These are phyloP conservation scores for Caenorhabditis uteleia DNA, from an alignment of 2,888 invertebrate genomes.

Conservation along the genomic window DNA sequence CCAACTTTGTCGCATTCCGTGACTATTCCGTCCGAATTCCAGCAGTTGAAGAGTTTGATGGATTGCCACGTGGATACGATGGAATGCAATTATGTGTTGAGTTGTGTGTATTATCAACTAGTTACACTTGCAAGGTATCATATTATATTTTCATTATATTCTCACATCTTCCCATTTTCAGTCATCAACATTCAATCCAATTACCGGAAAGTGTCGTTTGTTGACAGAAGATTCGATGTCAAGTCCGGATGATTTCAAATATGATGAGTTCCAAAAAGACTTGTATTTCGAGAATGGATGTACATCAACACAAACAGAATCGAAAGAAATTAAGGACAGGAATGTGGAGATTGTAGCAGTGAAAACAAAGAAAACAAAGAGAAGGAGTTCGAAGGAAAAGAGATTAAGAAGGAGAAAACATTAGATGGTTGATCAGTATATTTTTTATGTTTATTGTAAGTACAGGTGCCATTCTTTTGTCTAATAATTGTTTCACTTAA, in stretches of 20 bases:
- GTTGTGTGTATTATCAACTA: slow-evolving; percentile 62
- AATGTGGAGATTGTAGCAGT: slow-evolving; percentile 22
- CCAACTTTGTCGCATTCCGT: slow-evolving; percentile 66
- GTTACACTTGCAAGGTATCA: slow-evolving; percentile 61
- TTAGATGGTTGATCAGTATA: too few relatives aligned
- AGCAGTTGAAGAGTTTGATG: slow-evolving; percentile 66
- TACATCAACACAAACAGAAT: slow-evolving; percentile 18
- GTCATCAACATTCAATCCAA: slow-evolving; percentile 60
- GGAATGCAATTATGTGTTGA: slow-evolving; percentile 67
- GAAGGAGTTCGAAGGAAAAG: not conserved
- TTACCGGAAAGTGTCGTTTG: slow-evolving; percentile 55
- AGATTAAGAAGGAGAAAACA: not conserved
- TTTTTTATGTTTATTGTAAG: not conserved
- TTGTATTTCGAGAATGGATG: slow-evolving; percentile 67
- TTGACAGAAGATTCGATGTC: slow-evolving; percentile 57
- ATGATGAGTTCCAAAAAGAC: slow-evolving; percentile 45
- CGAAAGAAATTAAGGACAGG: slow-evolving; percentile 7
- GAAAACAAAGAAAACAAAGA: slow-evolving; percentile 34
- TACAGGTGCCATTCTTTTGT: slow-evolving; percentile 33
- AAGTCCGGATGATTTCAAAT: slow-evolving; percentile 56
- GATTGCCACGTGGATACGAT: slow-evolving; percentile 61
- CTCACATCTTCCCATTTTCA: slow-evolving; percentile 22
- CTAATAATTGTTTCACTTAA: not conserved
- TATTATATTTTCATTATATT: slow-evolving; percentile 3
- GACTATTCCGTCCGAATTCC: slow-evolving; percentile 54